These are phyloP conservation scores for Papilio gigon DNA, from an alignment of 2,888 invertebrate species.

Conservation along the genomic window DNA sequence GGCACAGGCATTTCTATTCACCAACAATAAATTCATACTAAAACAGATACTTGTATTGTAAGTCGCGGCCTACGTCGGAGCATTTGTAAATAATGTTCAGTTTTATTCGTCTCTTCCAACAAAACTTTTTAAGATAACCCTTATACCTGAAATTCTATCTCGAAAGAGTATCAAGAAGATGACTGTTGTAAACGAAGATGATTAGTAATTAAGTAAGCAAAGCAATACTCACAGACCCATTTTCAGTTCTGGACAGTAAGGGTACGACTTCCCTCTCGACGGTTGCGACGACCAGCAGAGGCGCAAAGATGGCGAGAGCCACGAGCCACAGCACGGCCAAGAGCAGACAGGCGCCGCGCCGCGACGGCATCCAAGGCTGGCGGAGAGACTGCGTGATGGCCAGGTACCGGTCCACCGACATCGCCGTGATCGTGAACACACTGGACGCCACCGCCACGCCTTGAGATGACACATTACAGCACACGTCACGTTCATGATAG, in stretches of 20 bases:
- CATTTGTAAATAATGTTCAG: background rate
- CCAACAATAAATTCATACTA: background rate
- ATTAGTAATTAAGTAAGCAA: background rate
- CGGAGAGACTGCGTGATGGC: slow-evolving; percentile 89
- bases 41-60: background rate
- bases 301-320: slow-evolving; percentile 85
- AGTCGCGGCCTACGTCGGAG: too few relatives aligned
- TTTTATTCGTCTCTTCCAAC: background rate
- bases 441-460: slow-evolving; percentile 90
- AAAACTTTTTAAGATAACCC: too few relatives aligned
- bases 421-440: slow-evolving; percentile 90
- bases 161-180: background rate
- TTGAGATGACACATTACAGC: slow-evolving; percentile 59
- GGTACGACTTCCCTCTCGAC: slow-evolving; percentile 73
- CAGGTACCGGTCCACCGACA: slow-evolving; percentile 89
- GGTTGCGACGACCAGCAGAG: slow-evolving; percentile 81
- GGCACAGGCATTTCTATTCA: background rate
- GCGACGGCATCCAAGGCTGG: slow-evolving; percentile 86
- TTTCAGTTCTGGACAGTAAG: slow-evolving; percentile 59
- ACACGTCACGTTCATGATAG: too few relatives aligned
- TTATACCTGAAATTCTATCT: background rate
- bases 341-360: slow-evolving; percentile 84
- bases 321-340: slow-evolving; percentile 86
- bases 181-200: background rate
- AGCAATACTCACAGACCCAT: slow-evolving; percentile 68